These are phyloP conservation scores for Fistularia commersonii DNA, from an alignment of 2,797 vertebrate species.

Conservation along the genomic window DNA sequence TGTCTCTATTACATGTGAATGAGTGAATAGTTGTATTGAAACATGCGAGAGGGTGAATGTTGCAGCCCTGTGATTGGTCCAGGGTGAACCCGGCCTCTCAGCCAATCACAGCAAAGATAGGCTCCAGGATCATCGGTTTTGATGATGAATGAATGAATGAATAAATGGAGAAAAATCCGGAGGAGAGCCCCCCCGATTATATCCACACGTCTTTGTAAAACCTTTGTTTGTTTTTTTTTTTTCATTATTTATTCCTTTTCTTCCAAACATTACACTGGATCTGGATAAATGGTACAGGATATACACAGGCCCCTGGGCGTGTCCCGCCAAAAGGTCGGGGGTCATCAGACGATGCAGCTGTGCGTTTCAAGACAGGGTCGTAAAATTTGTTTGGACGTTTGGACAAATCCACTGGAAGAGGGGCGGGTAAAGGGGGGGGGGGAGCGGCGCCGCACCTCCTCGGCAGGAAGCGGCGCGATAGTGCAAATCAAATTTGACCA, in stretches of 20 bases:
- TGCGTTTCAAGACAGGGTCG: slow-evolving; percentile 74
- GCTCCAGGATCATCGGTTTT: too few species aligned
- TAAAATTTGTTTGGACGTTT: slow-evolving; percentile 57
- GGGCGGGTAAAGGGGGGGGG: slow-evolving; percentile 22
- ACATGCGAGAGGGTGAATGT: too few species aligned
- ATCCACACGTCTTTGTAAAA: not conserved
- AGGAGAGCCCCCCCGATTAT: too few species aligned
- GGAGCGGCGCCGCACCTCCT: slow-evolving; percentile 60
- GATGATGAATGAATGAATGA: too few species aligned
- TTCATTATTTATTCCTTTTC: slow-evolving; percentile 75
- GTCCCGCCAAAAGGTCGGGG: slow-evolving; percentile 77
- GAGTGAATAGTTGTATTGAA: too few species aligned
- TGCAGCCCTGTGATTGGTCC: too few species aligned
- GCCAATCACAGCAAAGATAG: too few species aligned
- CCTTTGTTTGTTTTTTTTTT: slow-evolving; percentile 65
- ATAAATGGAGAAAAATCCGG: too few species aligned
- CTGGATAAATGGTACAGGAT: slow-evolving; percentile 79
- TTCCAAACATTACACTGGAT: slow-evolving; percentile 80
- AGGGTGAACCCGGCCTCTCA: too few species aligned
- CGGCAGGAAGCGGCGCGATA: slow-evolving; percentile 49
- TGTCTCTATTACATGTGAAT: too few species aligned
- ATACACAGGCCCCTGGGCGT: slow-evolving; percentile 79
- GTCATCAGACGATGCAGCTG: slow-evolving; percentile 71
- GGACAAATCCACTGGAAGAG: slow-evolving; percentile 51
- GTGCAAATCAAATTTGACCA: slow-evolving; percentile 58